A percentile compares a stretch with the other conserved stretches of the same genome.
Evolutionary conservation across 1,140 invertebrate genomes (phyloP).

Genomic region (Patella vulgata): DNA sequence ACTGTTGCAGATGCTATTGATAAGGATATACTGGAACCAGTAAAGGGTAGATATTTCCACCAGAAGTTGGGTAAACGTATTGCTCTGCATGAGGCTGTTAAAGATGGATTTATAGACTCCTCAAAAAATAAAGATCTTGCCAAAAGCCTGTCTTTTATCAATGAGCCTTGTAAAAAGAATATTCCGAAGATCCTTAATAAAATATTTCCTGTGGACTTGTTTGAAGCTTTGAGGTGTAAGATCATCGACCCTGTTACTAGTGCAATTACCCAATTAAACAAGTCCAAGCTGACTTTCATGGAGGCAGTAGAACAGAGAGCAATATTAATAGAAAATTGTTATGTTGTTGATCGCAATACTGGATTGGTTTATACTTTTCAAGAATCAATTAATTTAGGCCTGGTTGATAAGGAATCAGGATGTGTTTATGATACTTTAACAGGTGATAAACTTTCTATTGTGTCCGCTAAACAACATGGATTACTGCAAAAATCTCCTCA

Average conservation of each 20-base stretch:
- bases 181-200: slow-evolving; percentile 1
- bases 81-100: slow-evolving; percentile 79
- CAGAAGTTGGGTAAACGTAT: slow-evolving; percentile 24
- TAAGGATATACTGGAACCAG: slow-evolving; percentile 47
- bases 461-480: slow-evolving; percentile 79
- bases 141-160: slow-evolving; percentile 1
- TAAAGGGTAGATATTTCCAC: slow-evolving; percentile 27
- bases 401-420: slow-evolving; percentile 81
- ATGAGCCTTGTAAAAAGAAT: not conserved
- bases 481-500: slow-evolving; percentile 64
- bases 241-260: slow-evolving; percentile 51
- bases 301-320: slow-evolving; percentile 70
- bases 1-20: slow-evolving; percentile 84
- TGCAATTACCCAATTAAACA: slow-evolving; percentile 55
- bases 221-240: slow-evolving; percentile 44
- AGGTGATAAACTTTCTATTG: slow-evolving; percentile 76
- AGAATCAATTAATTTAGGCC: slow-evolving; percentile 82
- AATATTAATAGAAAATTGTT: slow-evolving; percentile 24
- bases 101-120: slow-evolving; percentile 80
- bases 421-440: slow-evolving; percentile 81
- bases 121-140: slow-evolving; percentile 75
- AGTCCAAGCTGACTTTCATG: slow-evolving; percentile 24
- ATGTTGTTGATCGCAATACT: slow-evolving; percentile 26
- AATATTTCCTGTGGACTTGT: slow-evolving; percentile 20
- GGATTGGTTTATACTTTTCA: slow-evolving; percentile 64